phyloP scores from a whole-genome alignment of 1,140 invertebrate genomes.

The Tetragonula clypearis region DNA sequence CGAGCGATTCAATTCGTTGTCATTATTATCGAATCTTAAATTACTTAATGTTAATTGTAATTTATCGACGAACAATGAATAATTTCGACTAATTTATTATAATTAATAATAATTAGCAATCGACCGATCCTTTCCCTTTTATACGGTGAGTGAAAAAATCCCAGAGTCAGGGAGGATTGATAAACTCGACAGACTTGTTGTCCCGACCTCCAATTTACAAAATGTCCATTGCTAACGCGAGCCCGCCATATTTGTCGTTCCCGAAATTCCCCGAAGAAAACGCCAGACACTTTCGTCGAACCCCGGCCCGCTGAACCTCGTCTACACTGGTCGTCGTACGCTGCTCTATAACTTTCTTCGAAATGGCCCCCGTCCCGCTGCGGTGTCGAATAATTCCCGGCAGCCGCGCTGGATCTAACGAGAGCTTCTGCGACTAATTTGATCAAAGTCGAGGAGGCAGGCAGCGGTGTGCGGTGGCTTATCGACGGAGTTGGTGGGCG shows the following conservation, averaged over 20 bases:
- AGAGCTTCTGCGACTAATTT: slow-evolving; percentile 44
- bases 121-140: too few relatives aligned
- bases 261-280: not conserved
- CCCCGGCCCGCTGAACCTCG: not conserved
- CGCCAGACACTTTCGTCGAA: too few relatives aligned
- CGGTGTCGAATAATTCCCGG: not conserved
- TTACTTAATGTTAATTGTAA: too few relatives aligned
- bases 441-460: slow-evolving; percentile 29
- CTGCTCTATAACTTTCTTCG: not conserved
- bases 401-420: slow-evolving; percentile 6
- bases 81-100: too few relatives aligned
- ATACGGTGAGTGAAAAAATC: too few relatives aligned
- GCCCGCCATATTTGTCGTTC: not conserved
- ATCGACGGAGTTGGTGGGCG: slow-evolving; percentile 17
- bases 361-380: not conserved
- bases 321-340: not conserved
- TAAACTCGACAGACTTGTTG: not conserved
- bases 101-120: too few relatives aligned
- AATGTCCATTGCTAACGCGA: not conserved
- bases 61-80: too few relatives aligned
- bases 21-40: too few relatives aligned
- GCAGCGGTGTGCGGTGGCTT: not conserved
- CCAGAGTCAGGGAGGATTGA: not conserved
- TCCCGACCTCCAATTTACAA: not conserved
- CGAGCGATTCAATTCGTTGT: too few relatives aligned